Evolutionary conservation across 2,888 invertebrate species (phyloP), one percentile per base, ranked within the genome.

Genomic region (Melipona beecheii): DNA sequence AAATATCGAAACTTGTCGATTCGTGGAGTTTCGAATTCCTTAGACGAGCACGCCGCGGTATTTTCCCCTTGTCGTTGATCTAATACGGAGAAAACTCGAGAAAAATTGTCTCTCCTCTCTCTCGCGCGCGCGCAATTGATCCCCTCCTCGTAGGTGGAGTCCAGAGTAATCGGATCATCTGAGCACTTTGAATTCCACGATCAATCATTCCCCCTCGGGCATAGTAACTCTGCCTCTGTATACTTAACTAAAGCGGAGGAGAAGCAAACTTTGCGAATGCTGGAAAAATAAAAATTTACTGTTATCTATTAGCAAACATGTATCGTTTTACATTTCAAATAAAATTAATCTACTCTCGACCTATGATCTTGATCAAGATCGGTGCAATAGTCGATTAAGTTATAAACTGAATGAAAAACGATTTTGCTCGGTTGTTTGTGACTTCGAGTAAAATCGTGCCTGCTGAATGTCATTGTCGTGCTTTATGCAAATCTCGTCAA

Each of bases 1-100:
- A 54, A 71, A 36, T 66, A 60, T 82, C 83, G 82, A 27, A 62
- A 80, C 58, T 81, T 27, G 49, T 31, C 54, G 17, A 27, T 49
- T 49, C 21, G 52, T 11, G 17, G 5, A 31, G 13, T 70, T 68
- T 11, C 17, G 24, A 71, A 80, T 74, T 76, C 73, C n/a, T 17
- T 4, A 58, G 60, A 64, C 75, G 73, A 73, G n/a, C 69, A n/a
- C 52, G 9, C 11, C 70, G 3, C 31, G 2, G 4, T 49, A 21
- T 54, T 15, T 65, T 62, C 50, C 62, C 49, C 69, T 72, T 31
- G 58, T 60, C 54, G 49, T 49, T 73, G 72, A 52, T 79, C 27
- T n/a, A 54, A 54, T 69, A 31, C 49, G 11, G 24, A 19, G 49
- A 2, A 52, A 75, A 58, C 15, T 15, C n/a, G 50, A 27, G 65